These are phyloP conservation scores for Neodontobutis hainanensis DNA, from an alignment of 2,113 vertebrate genomes.

Conservation along the genomic window DNA sequence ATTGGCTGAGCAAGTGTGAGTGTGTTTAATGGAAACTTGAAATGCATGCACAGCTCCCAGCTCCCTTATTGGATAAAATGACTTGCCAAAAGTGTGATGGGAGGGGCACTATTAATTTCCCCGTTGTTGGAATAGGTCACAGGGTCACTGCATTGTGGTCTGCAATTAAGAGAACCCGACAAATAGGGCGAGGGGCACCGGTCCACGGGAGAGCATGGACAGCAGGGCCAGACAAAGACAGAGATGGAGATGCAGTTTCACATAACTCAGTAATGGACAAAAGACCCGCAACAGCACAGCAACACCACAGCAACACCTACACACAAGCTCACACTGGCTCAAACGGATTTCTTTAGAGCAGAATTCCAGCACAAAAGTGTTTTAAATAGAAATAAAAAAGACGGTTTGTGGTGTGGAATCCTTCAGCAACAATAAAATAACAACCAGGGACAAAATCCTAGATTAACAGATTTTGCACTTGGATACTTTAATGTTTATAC, in stretches of 20 bases:
- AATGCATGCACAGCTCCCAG: constrained; percentile 36
- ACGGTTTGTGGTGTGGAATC: too few relatives aligned
- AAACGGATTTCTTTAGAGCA: background rate
- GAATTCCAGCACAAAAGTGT: background rate
- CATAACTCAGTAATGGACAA: constrained; percentile 75
- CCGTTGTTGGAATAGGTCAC: constrained; percentile 69
- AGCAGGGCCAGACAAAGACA: constrained; percentile 71
- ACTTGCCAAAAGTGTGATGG: constrained; percentile 55
- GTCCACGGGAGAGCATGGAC: constrained; percentile 67
- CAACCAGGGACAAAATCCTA: too few relatives aligned
- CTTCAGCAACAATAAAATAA: too few relatives aligned
- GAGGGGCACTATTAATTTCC: constrained; percentile 72
- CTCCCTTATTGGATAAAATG: constrained; percentile 60
- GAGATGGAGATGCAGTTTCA: constrained; percentile 70
- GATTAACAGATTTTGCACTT: too few relatives aligned
- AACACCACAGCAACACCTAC: constrained; percentile 67
- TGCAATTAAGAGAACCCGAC: constrained; percentile 75
- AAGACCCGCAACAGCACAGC: constrained; percentile 61
- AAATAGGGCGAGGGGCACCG: constrained; percentile 69
- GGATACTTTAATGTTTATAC: too few relatives aligned
- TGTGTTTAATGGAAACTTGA: constrained; percentile 19
- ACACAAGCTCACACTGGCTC: constrained; percentile 21
- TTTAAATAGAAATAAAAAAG: constrained; percentile 17
- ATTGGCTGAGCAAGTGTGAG: constrained; percentile 29
- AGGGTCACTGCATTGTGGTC: constrained; percentile 72